A percentile compares a stretch with the other conserved stretches of the same genome.
Evolutionary conservation across 2,888 invertebrate genomes (phyloP).

Genomic region (Dasypolia templi): DNA sequence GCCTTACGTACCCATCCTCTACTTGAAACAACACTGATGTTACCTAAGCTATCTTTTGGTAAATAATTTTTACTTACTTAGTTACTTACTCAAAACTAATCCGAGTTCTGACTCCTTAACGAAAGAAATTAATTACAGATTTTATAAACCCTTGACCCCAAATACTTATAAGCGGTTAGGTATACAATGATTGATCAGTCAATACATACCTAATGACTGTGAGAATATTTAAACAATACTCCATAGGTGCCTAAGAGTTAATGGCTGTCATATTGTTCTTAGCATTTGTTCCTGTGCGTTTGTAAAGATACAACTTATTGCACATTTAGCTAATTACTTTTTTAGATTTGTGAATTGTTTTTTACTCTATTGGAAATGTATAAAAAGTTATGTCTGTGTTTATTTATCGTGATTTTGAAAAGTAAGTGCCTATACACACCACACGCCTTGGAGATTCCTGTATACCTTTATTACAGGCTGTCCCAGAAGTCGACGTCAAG

Average conservation of each 20-base stretch:
- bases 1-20: too few relatives aligned
- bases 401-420: conserved; percentile 42
- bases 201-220: conserved; percentile 39
- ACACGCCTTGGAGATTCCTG: too few relatives aligned
- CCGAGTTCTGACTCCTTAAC: not conserved
- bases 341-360: too few relatives aligned
- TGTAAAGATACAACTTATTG: not conserved
- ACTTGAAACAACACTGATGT: too few relatives aligned
- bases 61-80: too few relatives aligned
- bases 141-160: not conserved
- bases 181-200: conserved; percentile 20
- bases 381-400: conserved; percentile 25
- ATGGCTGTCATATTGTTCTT: conserved; percentile 26
- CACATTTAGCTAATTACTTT: conserved; percentile 4
- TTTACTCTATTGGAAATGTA: conserved; percentile 58
- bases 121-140: too few relatives aligned
- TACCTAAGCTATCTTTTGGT: too few relatives aligned
- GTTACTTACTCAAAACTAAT: not conserved
- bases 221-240: conserved; percentile 51
- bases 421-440: too few relatives aligned
- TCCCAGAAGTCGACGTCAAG: too few relatives aligned
- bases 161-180: conserved; percentile 7
- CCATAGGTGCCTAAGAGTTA: not conserved
- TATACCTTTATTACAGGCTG: not conserved
- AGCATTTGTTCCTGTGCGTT: conserved; percentile 28